phyloP scores from a whole-genome alignment of 2,113 vertebrate genomes.

The Myocastor coypus region DNA sequence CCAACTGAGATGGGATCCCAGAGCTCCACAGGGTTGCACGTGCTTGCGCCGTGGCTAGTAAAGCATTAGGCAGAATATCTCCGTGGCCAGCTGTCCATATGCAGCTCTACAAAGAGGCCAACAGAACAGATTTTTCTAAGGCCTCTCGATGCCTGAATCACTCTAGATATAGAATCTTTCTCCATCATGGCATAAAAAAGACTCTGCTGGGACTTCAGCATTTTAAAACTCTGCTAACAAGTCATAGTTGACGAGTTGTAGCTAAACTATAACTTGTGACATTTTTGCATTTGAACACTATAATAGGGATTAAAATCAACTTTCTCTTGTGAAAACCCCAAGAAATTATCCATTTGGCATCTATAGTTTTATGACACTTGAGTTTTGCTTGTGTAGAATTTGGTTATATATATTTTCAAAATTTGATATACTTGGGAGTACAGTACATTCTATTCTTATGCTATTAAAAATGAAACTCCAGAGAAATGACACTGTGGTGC shows the following conservation, averaged over 20 bases:
- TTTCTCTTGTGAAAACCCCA: not conserved
- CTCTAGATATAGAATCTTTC: not conserved
- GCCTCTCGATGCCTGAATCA: slow-evolving; percentile 22
- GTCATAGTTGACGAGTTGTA: slow-evolving; percentile 33
- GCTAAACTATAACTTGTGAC: slow-evolving; percentile 37
- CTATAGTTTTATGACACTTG: not conserved
- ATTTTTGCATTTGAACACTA: slow-evolving; percentile 22
- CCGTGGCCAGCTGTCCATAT: slow-evolving; percentile 35
- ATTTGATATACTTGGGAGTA: not conserved
- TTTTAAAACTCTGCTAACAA: slow-evolving; percentile 35
- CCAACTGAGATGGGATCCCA: slow-evolving; percentile 56
- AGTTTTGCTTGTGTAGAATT: not conserved
- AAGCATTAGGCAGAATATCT: slow-evolving; percentile 63
- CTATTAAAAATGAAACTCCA: not conserved
- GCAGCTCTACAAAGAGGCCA: slow-evolving; percentile 26
- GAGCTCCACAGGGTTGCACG: slow-evolving; percentile 7
- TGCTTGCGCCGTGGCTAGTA: slow-evolving; percentile 27
- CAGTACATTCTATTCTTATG: not conserved
- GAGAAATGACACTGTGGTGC: not conserved
- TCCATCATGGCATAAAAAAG: not conserved
- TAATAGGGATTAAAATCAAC: slow-evolving; percentile 42
- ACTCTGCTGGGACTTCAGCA: not conserved
- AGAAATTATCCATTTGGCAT: not conserved
- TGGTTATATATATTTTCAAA: not conserved
- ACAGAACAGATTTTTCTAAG: slow-evolving; percentile 39